These are phyloP conservation scores for Glareola pratincola DNA, from an alignment of 2,113 vertebrate genomes.

Conservation along the genomic window DNA sequence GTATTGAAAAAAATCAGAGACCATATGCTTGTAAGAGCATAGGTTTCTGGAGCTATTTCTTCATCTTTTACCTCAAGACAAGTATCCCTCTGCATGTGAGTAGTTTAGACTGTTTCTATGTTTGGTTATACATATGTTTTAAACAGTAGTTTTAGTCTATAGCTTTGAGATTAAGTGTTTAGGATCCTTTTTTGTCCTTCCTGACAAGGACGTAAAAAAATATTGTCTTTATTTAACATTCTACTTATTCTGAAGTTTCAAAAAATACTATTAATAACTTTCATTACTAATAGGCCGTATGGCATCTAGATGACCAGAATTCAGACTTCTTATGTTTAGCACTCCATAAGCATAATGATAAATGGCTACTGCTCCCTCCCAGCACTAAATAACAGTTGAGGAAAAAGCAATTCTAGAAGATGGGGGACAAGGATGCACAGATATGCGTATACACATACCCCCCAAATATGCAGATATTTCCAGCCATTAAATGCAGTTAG, in stretches of 20 bases:
- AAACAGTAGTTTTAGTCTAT: not conserved
- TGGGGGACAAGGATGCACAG: not conserved
- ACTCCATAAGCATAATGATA: not conserved
- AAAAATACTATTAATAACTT: not conserved
- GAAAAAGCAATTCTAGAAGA: not conserved
- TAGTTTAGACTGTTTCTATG: not conserved
- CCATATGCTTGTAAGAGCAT: not conserved
- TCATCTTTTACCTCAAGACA: not conserved
- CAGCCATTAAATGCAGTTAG: not conserved
- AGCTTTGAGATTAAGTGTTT: not conserved
- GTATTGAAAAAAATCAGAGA: not conserved
- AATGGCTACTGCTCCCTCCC: not conserved
- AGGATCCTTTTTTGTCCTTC: not conserved
- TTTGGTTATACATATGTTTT: not conserved
- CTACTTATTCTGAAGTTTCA: not conserved
- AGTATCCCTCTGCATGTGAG: not conserved
- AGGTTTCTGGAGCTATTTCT: not conserved
- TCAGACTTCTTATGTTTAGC: not conserved
- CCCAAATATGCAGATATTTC: not conserved
- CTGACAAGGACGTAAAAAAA: not conserved
- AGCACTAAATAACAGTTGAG: not conserved
- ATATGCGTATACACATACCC: rapidly evolving
- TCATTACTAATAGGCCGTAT: not conserved
- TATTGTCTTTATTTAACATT: not conserved
- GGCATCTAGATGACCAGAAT: not conserved